Percentiles rank a stretch among this genome's conserved stretches.
Conservation (phyloP, 2,888 invertebrate species). For the Antheraea assamensis region DNA sequence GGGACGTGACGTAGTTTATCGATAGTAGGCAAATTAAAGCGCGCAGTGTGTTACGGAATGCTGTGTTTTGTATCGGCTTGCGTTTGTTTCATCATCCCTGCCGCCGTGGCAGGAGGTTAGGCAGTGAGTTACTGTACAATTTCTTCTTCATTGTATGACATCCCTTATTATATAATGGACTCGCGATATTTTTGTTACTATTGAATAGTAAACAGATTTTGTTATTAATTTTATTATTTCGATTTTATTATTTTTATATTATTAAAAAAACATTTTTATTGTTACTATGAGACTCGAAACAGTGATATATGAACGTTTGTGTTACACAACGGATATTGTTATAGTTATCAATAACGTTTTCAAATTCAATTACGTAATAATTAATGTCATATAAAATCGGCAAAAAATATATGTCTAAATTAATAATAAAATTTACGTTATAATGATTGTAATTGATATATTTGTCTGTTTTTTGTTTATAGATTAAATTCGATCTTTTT, state of each 20-base stretch:
- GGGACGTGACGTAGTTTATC: neutral
- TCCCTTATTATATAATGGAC: conserved; percentile 41
- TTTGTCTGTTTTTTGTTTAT: neutral
- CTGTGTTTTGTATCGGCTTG: neutral
- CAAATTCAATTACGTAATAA: neutral
- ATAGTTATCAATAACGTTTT: neutral
- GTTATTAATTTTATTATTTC: conserved; percentile 52
- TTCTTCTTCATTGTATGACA: conserved; percentile 26
- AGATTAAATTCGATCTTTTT: neutral
- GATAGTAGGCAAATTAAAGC: neutral
- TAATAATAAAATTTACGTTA: conserved; percentile 9
- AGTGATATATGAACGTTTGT: conserved; percentile 21
- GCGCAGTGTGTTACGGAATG: neutral
- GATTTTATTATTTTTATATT: conserved; percentile 39
- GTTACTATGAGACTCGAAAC: conserved; percentile 13
- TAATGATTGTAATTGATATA: neutral
- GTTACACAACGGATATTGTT: conserved; percentile 3
- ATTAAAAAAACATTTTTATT: conserved; percentile 25
- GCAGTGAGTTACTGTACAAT: conserved; percentile 9
- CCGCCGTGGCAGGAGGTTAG: neutral
- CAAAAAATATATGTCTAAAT: neutral
- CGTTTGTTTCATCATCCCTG: neutral
- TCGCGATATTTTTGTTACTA: conserved; percentile 46
- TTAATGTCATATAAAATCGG: neutral
- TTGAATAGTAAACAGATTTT: conserved; percentile 45